These are phyloP conservation scores for Malacosoma neustria DNA, from an alignment of 2,888 invertebrate species.

Conservation along the genomic window DNA sequence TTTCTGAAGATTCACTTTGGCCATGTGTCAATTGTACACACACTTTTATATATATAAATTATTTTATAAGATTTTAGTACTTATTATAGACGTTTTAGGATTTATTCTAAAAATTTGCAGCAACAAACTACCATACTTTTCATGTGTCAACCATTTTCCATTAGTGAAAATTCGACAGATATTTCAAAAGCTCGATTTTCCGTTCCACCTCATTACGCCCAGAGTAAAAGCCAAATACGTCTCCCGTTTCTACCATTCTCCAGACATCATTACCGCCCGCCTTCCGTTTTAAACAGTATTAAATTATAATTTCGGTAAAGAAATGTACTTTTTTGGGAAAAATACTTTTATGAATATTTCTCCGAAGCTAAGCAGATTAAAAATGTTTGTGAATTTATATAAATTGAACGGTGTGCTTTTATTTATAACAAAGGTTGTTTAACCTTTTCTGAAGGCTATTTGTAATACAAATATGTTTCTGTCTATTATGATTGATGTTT, in stretches of 20 bases:
- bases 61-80: too few relatives aligned
- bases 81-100: too few relatives aligned
- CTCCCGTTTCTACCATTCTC: neutral
- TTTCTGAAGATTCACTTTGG: too few relatives aligned
- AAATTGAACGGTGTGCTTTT: neutral
- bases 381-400: neutral
- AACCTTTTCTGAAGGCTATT: too few relatives aligned
- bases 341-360: neutral
- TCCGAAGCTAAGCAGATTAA: neutral
- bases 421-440: too few relatives aligned
- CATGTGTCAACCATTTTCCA: too few relatives aligned
- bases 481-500: too few relatives aligned
- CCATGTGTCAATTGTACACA: too few relatives aligned
- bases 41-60: too few relatives aligned
- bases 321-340: neutral
- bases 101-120: too few relatives aligned
- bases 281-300: neutral
- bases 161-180: neutral
- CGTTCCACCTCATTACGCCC: neutral
- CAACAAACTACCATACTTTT: too few relatives aligned
- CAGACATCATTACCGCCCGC: neutral
- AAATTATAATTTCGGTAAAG: neutral
- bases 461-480: too few relatives aligned
- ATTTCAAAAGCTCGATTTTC: neutral
- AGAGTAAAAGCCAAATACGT: neutral